Evolutionary conservation across 2,113 vertebrate genomes (phyloP), one percentile per base, ranked within the genome.

Genomic region (Pimephales promelas): DNA sequence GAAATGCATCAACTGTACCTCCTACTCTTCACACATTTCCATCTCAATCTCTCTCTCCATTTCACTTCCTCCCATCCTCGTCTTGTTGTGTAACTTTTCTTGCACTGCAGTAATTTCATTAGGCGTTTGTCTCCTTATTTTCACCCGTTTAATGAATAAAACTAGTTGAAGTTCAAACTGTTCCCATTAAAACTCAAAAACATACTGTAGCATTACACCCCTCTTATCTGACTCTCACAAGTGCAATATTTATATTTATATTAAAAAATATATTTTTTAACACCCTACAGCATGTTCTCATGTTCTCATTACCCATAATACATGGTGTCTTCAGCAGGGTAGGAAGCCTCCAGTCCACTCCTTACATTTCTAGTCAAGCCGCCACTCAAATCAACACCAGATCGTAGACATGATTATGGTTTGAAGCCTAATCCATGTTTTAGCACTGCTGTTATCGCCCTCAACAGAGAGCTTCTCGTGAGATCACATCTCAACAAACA

Each of bases 401-500:
- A 81, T 81, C 47, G 20, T 40, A 81, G 79, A 81, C 20, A 2
- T 36, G 79, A 81, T 81, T 36, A 81, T 31, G 22, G 3, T 36
- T 68, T 4, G 20, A 14, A 81, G 79, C 45, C 47, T 81, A 81
- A 81, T 81, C 79, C 79, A 70, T 56, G 79, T 81, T 47, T 70
- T 34, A 56, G 47, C 31, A 24, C 79, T 5, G 43, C 28, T 40
- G 79, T 70, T 81, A 81, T 81, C 79, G 22, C 62, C 79, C 20
- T 81, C 31, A 11, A 5, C 64, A 81, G 64, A 81, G 47, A 81
- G 64, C 47, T 71, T 81, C 47, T 70, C 49, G 7, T 40, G 64
- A 71, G 79, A 81, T 81, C 79, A 56, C 79, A 81, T 81, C 79
- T 70, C 79, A 70, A 28, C 11, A 81, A 81, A 81, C 64, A 81